Evolutionary conservation across 1,140 invertebrate genomes (phyloP), one percentile per base, ranked within the genome.

Genomic region (Nasonia giraulti): DNA sequence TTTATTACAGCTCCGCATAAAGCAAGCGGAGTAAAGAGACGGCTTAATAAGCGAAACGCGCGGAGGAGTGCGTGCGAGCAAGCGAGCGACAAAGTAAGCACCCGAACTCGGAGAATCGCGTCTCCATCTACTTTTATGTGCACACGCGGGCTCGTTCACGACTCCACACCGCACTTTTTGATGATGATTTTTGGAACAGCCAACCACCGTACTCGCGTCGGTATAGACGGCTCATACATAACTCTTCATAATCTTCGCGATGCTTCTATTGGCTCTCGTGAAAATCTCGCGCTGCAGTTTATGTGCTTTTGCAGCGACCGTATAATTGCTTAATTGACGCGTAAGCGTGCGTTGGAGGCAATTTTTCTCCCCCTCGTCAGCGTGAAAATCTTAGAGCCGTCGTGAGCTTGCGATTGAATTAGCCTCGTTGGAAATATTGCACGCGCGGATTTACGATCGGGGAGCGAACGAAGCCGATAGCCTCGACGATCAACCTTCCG

Each of bases 321-420:
- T 23, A 74, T 78, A 78, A 83, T 78, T 78, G 40, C 62, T 83
- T 83, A 83, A 83, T 83, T 83, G 75, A 10, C 17, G 33, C 11
- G 7, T 10, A 10, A 17, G 33, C 11, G 7, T 10, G 50, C 17
- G 81, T 23, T 11, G 20, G 66, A 33, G 7, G 73, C 20, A 82
- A 82, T 82, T 73, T 76, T 55, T 74, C 23, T 81, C 17, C 50
- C 17, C 31, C 33, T 44, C 14, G 27, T 40, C n/a, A 31, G n/a
- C 78, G 50, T 82, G 81, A 55, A 82, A 82, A 82, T 75, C 81
- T 82, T 76, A 10, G 12, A 23, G 11, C 33, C 4, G 47, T n/a
- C 47, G 23, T 8, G 6, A 27, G 12, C 2, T 66, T 40, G 17
- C 27, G 33, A 84, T 84, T 84, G 62, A 84, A 84, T 84, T 84